A percentile compares a stretch with the other conserved stretches of the same genome.
These are phyloP conservation scores for Anorthoa munda DNA, from an alignment of 2,888 invertebrate species.

Conservation along the genomic window DNA sequence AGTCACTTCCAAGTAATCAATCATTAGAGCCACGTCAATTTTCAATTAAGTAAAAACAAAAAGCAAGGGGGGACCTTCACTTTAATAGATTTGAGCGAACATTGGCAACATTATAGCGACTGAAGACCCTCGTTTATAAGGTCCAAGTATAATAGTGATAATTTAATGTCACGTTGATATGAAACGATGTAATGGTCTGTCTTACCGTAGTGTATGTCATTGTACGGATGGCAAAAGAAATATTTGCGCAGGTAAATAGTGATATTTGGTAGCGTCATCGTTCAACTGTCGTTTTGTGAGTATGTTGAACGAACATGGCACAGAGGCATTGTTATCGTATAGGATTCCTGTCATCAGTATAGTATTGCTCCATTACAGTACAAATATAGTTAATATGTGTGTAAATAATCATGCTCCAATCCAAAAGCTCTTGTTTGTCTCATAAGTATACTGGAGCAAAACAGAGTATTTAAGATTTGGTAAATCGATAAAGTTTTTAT, in stretches of 20 bases:
- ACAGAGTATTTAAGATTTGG: no score
- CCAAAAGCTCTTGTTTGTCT: no score
- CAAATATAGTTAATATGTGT: no score
- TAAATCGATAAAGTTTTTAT: no score
- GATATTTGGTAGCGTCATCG: background rate
- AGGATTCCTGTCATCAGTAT: background rate
- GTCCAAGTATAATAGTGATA: slow-evolving; percentile 38
- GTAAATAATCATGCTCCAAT: no score
- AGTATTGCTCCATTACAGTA: background rate
- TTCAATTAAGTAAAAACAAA: slow-evolving; percentile 73
- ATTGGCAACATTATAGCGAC: slow-evolving; percentile 26
- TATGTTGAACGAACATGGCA: no score
- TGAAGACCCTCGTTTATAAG: slow-evolving; percentile 38
- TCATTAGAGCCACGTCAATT: slow-evolving; percentile 71
- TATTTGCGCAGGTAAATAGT: slow-evolving; percentile 4
- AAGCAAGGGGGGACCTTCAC: slow-evolving; percentile 37
- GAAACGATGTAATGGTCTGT: slow-evolving; percentile 53
- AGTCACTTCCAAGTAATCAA: slow-evolving; percentile 68
- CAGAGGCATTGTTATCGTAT: background rate
- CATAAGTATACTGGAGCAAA: no score
- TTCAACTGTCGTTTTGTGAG: background rate
- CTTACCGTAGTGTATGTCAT: slow-evolving; percentile 45
- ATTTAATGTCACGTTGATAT: slow-evolving; percentile 53
- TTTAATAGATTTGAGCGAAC: slow-evolving; percentile 47
- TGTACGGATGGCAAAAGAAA: slow-evolving; percentile 35